These are phyloP conservation scores for Athrips mouffetella DNA, from an alignment of 2,888 invertebrate species.

Conservation along the genomic window DNA sequence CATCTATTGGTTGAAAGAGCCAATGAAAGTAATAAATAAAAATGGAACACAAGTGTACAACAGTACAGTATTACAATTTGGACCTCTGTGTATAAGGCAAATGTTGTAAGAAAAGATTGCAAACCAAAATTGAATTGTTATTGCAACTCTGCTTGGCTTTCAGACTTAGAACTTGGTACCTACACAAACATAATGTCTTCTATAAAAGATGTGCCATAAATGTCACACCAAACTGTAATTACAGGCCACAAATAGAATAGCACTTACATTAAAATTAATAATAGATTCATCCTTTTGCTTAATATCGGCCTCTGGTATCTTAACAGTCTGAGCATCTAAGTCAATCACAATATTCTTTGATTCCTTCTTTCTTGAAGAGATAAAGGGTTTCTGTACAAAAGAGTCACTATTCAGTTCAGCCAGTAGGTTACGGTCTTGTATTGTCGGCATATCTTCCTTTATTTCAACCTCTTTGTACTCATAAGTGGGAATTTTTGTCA, in stretches of 20 bases:
- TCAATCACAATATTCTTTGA: conserved; percentile 85
- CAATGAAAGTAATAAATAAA: no score
- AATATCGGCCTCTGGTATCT: conserved; percentile 78
- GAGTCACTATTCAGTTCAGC: conserved; percentile 84
- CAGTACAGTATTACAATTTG: no score
- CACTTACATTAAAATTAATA: conserved; percentile 83
- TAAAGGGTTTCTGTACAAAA: conserved; percentile 80
- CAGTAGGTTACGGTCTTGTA: conserved; percentile 78
- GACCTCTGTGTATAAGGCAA: no score
- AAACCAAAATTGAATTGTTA: no score
- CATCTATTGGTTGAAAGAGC: no score
- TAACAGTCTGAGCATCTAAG: conserved; percentile 83
- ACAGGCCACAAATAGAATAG: no score
- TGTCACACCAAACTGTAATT: background rate
- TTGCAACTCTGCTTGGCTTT: no score
- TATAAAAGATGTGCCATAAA: background rate
- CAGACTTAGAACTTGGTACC: no score
- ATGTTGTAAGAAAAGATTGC: no score
- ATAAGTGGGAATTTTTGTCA: conserved; percentile 73
- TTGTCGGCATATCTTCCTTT: conserved; percentile 73
- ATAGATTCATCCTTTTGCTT: conserved; percentile 78
- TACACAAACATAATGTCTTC: no score
- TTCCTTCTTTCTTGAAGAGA: conserved; percentile 75
- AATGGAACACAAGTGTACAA: no score
- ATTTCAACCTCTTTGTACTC: conserved; percentile 68